Base-by-base conservation (phyloP, 2,797 vertebrate species). In the Ptychadena robeensis region DNA sequence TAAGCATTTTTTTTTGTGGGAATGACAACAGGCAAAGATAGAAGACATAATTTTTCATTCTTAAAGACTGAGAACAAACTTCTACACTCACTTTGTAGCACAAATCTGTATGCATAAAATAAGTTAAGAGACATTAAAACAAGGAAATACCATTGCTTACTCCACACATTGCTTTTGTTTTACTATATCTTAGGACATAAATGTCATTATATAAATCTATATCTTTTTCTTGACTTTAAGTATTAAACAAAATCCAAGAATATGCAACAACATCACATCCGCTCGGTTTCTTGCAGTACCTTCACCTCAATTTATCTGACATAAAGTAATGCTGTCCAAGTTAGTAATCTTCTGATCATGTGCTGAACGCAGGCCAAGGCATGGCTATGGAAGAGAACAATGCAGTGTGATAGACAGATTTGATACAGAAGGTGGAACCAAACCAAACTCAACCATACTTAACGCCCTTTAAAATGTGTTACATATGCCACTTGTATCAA, bases 371-470 rank as follows among this genome's bases (percentile, higher is more conserved):
- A 66, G 27, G 74, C 63, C 74, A 77, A 37, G 28, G 37, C 74
- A 77, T 77, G 48, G 27, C 63, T 77, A 12, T 65, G 40, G 40
- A 18, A 77, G 35, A 25, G 27, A 65, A 25, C 37, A 77, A 77
- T 44, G 37, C 40, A 77, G 25, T 84, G 87, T 86, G 90, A 89
- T 81, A 90, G 88, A 88, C 59, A 76, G 59, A 64, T 44, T 28
- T 65, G 74, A 27, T 78, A 68, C 48, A 25, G 59, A 68, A 31
- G 38, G 18, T 38, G 74, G 65, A 44, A 77, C 9, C 8, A 25
- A 27, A 25, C 57, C 57, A 61, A n/a, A 28, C 14, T n/a, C n/a
- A n/a, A n/a, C n/a, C n/a, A n/a, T 25, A 61, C 57, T 11, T 12
- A 28, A 61, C 11, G 25, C n/a, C 25, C 25, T 27, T 9, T 27